Evolutionary conservation across 1,140 invertebrate genomes (phyloP), one percentile per base, ranked within the genome.

Genomic region (Littorina saxatilis): DNA sequence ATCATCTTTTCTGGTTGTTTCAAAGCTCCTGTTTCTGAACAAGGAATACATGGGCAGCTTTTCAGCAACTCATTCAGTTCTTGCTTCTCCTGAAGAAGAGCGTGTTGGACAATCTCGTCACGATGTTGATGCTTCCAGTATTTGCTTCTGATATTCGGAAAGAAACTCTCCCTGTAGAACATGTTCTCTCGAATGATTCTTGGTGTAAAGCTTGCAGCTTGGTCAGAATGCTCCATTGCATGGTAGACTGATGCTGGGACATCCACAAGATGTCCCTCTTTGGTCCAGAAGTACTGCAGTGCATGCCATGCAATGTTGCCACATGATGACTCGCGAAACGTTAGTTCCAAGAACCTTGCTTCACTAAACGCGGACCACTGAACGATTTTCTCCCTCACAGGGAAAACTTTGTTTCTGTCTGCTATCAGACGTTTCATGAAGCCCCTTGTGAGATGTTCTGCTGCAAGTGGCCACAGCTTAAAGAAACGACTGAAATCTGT

Each of bases 1-100:
- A 80, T 70, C 29, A 80, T 20, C 29, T 80, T 43, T 4, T 20
- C 17, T n/a, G 79, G 79, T 3, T 13, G 66, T 55, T 58, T 80
- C 0, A 80, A 47, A 15, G 23, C 32, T 20, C 27, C 40, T 15
- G 11, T 55, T 20, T 40, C 29, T 4, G 35, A 1, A 50, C 63
- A 43, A 50, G 79, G 79, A 35, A 80, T 70, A 39, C 79, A 80
- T 9, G 3, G 7, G 23, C 17, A 37, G 15, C 47, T 2, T 55
- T 1, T 58, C 0, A 80, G n/a, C 40, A 72, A 7, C 11, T 52
- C 17, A n/a, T 73, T 2, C 37, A 80, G 43, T n/a, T 80, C 35
- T 27, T 20, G 17, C 37, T 70, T 32, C n/a, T 9, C 20, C 2
- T 58, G 47, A n/a, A 72, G 27, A 40, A 80, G 37, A 7, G 79